Base-by-base conservation (phyloP, 2,888 invertebrate genomes). In the Belgica antarctica region DNA sequence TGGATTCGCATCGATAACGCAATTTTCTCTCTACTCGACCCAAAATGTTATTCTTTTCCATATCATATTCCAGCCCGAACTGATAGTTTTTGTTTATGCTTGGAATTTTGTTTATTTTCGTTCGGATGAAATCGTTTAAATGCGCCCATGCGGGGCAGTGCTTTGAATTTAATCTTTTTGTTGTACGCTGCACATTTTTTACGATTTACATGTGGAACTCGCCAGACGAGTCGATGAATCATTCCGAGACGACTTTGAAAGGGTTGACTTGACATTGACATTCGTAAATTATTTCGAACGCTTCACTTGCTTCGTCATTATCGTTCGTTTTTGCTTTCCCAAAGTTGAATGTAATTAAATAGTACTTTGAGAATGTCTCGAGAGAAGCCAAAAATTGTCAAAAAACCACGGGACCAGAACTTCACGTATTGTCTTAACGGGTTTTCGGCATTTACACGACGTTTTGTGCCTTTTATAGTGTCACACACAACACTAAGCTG, bases 221-320 rank as follows among this genome's bases (percentile, higher is more conserved):
- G 41, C 31, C 15, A 34, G 17, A 28, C 31, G 19, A 31, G n/a
- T 10, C 19, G 63, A 65, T 65, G 63, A 65, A 46, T 65, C 63
- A 65, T 46, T 15, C 27, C 1, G n/a, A 62, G 27, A 3, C 31
- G 8, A n/a, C 15, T 62, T 28, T 41, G n/a, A 2, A 62, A 65
- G 63, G 63, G 63, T 46, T 65, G 25, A 65, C 17, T 65, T 46
- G 63, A 65, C 46, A 65, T 65, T 65, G 63, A 65, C 63, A 65
- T 65, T 65, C 63, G 34, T 65, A 41, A 65, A 46, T 46, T 65
- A 65, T 19, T 62, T 65, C 17, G 12, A 10, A 15, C 22, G 34
- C 62, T 27, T 31, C 25, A 5, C n/a, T 31, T 4, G 5, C 7
- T 28, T 62, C 28, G 46, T n/a, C 46, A 12, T 52, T 52, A 22